Evolutionary conservation across 2,888 invertebrate genomes (phyloP), one percentile per base, ranked within the genome.

Genomic region (Apamea monoglypha): DNA sequence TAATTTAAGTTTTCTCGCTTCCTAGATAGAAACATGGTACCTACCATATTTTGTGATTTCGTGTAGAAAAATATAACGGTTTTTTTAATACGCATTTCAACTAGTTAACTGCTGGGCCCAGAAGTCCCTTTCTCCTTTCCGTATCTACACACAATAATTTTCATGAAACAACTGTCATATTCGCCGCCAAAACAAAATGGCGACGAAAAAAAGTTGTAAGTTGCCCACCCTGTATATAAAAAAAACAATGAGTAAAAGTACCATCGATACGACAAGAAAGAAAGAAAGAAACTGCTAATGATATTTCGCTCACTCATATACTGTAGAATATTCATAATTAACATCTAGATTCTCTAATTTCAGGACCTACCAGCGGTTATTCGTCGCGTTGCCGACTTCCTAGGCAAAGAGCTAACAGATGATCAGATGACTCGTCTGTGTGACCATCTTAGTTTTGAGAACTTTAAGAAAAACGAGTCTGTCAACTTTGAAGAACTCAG

Each of bases 391-490:
- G 96, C 97, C 0, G 88, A 94, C 0, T 98, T 98, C 89, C 91
- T 98, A 25, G 96, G 94, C 25, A 97, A 97, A 90, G 89, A 90
- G 0, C 93, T 97, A 64, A 95, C 93, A 0, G 92, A 94, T 0
- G 95, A 97, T 40, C 96, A 98, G 90, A 91, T 98, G 0, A 89
- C 94, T 1, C 92, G 94, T 40, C 94, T 99, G 8, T 95, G 96
- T 0, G 92, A 97, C 5, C 98, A 98, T 92, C 97, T 98, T 83
- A 96, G 97, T 87, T 98, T 99, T 84, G 96, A 97, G n/a, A 98
- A 97, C 91, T 99, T 99, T 95, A 97, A 98, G 80, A 96, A 97
- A 7, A 98, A 98, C 94, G 96, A 94, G 98, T 98, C 91, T 4
- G 88, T 90, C 16, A 92, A 87, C 73, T 88, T 74, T 44, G 88